Evolutionary conservation across 2,888 invertebrate genomes (phyloP).

Genomic region (Unio pictorum): DNA sequence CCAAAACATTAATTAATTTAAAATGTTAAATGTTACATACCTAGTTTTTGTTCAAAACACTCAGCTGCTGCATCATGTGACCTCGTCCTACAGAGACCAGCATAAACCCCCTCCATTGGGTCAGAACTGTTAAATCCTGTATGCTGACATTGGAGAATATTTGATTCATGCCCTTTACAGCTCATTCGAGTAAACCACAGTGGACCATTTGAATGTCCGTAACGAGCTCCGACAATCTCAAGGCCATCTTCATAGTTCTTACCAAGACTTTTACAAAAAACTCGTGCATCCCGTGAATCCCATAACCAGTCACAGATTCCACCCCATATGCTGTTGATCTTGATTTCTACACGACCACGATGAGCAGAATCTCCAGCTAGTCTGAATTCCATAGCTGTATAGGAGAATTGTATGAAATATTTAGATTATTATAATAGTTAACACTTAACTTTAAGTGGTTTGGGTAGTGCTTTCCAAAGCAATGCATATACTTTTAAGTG

Average conservation of each 20-base stretch:
- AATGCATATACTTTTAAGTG: too few relatives aligned
- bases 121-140: conserved; percentile 51
- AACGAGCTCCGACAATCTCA: conserved; percentile 34
- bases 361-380: conserved; percentile 37
- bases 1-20: not conserved
- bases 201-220: conserved; percentile 36
- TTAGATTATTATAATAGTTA: too few relatives aligned
- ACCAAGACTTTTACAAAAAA: conserved; percentile 48
- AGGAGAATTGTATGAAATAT: not conserved
- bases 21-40: conserved; percentile 30
- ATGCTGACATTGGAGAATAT: conserved; percentile 40
- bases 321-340: conserved; percentile 51
- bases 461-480: too few relatives aligned
- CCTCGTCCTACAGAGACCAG: conserved; percentile 40
- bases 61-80: conserved; percentile 50
- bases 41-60: conserved; percentile 47
- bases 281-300: conserved; percentile 49
- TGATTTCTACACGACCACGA: conserved; percentile 55
- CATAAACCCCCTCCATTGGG: conserved; percentile 40
- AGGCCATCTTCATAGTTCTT: conserved; percentile 32
- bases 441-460: too few relatives aligned
- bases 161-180: conserved; percentile 48
- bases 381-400: conserved; percentile 39
- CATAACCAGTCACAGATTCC: conserved; percentile 53
- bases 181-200: conserved; percentile 46